Evolutionary conservation across 2,113 vertebrate genomes (phyloP), one percentile per base, ranked within the genome.

Genomic region (Willisornis vidua): DNA sequence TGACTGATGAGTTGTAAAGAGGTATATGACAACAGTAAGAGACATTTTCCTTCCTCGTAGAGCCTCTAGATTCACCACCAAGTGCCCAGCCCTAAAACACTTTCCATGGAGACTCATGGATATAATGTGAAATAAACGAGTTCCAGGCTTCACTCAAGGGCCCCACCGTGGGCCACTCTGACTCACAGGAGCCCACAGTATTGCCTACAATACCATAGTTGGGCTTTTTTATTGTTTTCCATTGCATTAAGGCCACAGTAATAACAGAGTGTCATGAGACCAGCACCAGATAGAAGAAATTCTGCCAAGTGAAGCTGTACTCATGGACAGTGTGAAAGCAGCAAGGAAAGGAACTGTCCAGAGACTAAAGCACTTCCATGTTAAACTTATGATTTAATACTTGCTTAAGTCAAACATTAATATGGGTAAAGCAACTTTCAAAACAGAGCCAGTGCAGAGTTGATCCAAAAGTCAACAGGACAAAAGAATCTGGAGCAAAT

Each of bases 381-480:
- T 67, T 95, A 87, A 73, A 94, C 54, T 78, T 85, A 93, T 70
- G 94, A 95, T 94, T 95, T 90, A 96, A 95, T 96, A 86, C 86
- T 96, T 93, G 86, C 87, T 96, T 92, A 76, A 93, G 92, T 97
- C 94, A 97, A 96, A 91, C 68, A 94, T 97, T 97, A 97, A 96
- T 93, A 95, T 39, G 86, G 73, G 82, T 86, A 96, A 95, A 95
- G 79, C 63, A 96, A 54, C 86, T 95, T 97, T 95, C 65, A 92
- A 89, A 96, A 72, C 43, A 29, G 75, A 95, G 94, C 95, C 96
- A 98, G 92, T 43, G 43, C 85, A 96, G 72, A 95, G 96, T 96
- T 97, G 92, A 97, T 98, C 96, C 97, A 97, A 95, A 96, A 97
- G 97, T 97, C 97, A 97, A 94, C 91, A 94, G 80, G 89, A 94